These are phyloP conservation scores for Icerya purchasi DNA, from an alignment of 2,888 invertebrate genomes.

Conservation along the genomic window DNA sequence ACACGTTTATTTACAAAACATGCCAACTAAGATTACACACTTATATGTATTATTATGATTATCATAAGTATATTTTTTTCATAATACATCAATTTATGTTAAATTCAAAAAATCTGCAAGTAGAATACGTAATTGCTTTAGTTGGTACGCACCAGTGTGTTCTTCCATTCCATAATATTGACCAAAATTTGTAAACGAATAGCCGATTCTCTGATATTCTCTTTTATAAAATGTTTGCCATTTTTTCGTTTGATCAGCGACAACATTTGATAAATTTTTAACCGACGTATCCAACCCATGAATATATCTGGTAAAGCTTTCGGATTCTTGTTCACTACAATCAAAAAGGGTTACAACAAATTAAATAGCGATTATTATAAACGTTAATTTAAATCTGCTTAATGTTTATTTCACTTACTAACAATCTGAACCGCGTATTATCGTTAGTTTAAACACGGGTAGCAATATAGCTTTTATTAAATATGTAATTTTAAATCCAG, in stretches of 20 bases:
- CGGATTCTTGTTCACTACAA: conserved; percentile 48
- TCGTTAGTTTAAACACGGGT: too few species aligned
- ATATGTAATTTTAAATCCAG: too few species aligned
- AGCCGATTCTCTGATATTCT: conserved; percentile 77
- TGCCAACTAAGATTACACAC: too few species aligned
- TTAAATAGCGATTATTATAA: conserved; percentile 2
- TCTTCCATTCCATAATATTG: conserved; percentile 63
- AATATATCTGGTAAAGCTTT: conserved; percentile 61
- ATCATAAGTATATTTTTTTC: too few species aligned
- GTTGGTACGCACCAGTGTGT: conserved; percentile 25
- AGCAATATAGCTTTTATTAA: too few species aligned
- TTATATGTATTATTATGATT: too few species aligned
- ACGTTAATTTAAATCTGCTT: background rate
- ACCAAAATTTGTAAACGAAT: conserved; percentile 64
- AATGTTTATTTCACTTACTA: background rate
- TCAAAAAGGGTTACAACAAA: conserved; percentile 4
- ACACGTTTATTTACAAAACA: too few species aligned
- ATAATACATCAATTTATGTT: too few species aligned
- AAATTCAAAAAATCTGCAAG: too few species aligned
- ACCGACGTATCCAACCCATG: conserved; percentile 70
- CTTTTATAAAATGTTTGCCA: conserved; percentile 65
- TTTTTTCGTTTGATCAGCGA: conserved; percentile 67
- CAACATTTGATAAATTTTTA: conserved; percentile 56
- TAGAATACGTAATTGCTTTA: too few species aligned
- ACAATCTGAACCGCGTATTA: too few species aligned